A percentile compares a stretch with the other conserved stretches of the same genome.
Conservation (phyloP, 2,797 vertebrate genomes). For the Aeoliscus strigatus region DNA sequence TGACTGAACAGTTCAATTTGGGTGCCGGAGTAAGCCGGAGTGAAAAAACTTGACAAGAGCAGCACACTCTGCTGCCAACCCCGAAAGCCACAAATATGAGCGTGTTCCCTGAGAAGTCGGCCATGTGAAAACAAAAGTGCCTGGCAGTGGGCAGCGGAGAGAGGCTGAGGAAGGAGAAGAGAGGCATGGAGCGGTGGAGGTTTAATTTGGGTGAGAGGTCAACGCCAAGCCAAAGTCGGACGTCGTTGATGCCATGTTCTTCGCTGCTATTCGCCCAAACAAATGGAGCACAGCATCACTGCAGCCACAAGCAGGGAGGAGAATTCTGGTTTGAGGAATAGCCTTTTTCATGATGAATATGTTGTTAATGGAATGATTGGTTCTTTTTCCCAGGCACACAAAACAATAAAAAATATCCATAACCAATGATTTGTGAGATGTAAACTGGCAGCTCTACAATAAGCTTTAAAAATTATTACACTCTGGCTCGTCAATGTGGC, state of each 20-base stretch:
- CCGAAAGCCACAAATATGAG: slow-evolving; percentile 76
- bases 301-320: slow-evolving; percentile 15
- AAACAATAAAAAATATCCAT: slow-evolving; percentile 6
- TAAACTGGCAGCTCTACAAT: slow-evolving; percentile 25
- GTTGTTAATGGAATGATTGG: slow-evolving; percentile 17
- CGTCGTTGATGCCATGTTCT: slow-evolving; percentile 38
- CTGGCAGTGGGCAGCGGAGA: slow-evolving; percentile 63
- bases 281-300: slow-evolving; percentile 19
- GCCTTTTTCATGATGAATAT: slow-evolving; percentile 13
- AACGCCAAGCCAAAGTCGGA: slow-evolving; percentile 54
- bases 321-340: slow-evolving; percentile 22
- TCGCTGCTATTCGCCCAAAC: slow-evolving; percentile 22
- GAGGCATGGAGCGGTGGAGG: slow-evolving; percentile 57
- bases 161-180: slow-evolving; percentile 49
- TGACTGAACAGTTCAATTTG: slow-evolving; percentile 70
- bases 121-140: slow-evolving; percentile 73
- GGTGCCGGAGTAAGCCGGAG: slow-evolving; percentile 61
- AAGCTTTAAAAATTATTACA: slow-evolving; percentile 21
- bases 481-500: slow-evolving; percentile 16
- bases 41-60: slow-evolving; percentile 65
- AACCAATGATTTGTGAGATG: slow-evolving; percentile 35
- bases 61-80: slow-evolving; percentile 68
- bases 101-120: slow-evolving; percentile 73
- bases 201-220: slow-evolving; percentile 79
- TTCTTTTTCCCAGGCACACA: slow-evolving; percentile 14